Evolutionary conservation across 2,888 invertebrate species (phyloP).

Genomic region (Lasioglossum calceatum): DNA sequence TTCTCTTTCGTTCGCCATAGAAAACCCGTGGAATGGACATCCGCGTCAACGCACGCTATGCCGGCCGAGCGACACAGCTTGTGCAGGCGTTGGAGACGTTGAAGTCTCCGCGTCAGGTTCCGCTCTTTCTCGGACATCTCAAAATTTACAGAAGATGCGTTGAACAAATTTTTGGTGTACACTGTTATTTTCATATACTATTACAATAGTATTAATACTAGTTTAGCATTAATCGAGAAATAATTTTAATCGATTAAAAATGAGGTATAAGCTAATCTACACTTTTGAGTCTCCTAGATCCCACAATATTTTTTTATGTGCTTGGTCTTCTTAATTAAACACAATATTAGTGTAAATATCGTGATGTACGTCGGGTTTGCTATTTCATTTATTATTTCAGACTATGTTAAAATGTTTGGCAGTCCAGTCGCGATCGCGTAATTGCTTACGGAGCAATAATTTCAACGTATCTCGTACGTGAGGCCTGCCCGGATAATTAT

Average conservation of each 20-base stretch:
- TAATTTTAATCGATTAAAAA: not conserved
- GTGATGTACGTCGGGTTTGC: not conserved
- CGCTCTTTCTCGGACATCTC: not conserved
- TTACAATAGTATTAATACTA: too few species aligned
- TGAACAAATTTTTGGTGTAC: not conserved
- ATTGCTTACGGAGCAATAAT: not conserved
- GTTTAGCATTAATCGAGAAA: too few species aligned
- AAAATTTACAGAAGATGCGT: not conserved
- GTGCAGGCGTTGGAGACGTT: slow-evolving; percentile 37
- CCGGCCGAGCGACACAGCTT: not conserved
- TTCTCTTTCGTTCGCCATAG: not conserved
- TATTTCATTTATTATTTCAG: not conserved
- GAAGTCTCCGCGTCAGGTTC: slow-evolving; percentile 32
- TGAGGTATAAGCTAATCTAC: not conserved
- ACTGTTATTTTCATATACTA: not conserved
- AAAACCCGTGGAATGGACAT: slow-evolving; percentile 1
- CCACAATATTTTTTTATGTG: not conserved
- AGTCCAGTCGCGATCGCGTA: not conserved
- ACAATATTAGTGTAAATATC: not conserved
- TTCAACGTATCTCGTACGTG: not conserved
- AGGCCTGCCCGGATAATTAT: slow-evolving; percentile 18
- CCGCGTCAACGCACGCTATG: not conserved
- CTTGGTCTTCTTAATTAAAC: not conserved
- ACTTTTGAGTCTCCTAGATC: not conserved
- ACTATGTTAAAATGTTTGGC: not conserved